Percentiles rank a stretch among this genome's conserved stretches.
These are phyloP conservation scores for Nyctibius grandis DNA, from an alignment of 2,797 vertebrate genomes.

Conservation along the genomic window DNA sequence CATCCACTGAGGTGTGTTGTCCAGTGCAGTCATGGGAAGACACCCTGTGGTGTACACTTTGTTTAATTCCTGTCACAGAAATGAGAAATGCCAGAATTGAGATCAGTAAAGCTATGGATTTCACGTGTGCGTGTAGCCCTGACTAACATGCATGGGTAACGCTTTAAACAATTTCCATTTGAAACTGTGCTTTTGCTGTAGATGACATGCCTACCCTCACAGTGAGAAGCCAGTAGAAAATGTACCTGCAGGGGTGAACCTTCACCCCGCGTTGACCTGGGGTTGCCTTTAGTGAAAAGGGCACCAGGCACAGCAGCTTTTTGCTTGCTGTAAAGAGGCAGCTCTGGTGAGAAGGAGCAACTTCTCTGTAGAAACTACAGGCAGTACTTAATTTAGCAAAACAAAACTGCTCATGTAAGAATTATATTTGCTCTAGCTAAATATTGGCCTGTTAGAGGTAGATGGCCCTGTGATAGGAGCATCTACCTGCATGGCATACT, in stretches of 20 bases:
- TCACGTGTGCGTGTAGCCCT: background rate
- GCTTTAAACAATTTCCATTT: background rate
- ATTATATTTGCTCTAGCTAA: background rate
- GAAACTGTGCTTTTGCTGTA: background rate
- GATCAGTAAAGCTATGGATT: background rate
- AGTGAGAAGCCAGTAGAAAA: background rate
- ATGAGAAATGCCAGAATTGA: background rate
- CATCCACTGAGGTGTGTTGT: background rate
- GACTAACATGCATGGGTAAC: background rate
- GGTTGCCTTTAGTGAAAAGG: background rate
- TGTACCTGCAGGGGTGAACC: background rate
- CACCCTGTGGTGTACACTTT: background rate
- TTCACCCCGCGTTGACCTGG: background rate
- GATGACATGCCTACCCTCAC: background rate
- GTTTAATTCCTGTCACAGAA: background rate
- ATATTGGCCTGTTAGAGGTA: background rate
- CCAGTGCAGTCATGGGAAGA: background rate
- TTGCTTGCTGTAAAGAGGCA: background rate
- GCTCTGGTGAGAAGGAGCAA: background rate
- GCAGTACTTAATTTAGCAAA: background rate
- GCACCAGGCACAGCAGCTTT: background rate
- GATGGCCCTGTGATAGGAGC: background rate
- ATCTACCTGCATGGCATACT: background rate
- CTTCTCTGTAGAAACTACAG: background rate
- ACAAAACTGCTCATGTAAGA: background rate